Conservation (phyloP, 2,797 vertebrate genomes). For the Botia kubotai region DNA sequence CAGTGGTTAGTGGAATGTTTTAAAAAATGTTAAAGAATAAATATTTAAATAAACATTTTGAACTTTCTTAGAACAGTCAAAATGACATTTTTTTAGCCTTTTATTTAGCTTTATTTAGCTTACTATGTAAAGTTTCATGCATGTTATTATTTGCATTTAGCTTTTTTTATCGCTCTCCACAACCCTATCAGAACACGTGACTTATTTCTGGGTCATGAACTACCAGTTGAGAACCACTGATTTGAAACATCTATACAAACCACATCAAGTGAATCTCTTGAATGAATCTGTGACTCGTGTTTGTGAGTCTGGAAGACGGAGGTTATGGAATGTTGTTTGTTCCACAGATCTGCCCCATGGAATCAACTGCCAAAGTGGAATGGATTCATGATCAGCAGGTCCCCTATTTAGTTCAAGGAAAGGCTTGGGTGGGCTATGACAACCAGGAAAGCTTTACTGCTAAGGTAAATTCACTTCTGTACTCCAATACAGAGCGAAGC, state of each 20-base stretch:
- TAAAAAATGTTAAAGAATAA: no score
- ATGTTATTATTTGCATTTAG: background rate
- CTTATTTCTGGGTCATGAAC: no score
- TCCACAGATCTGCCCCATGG: conserved; percentile 73
- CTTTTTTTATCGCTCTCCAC: no score
- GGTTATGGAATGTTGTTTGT: conserved; percentile 2
- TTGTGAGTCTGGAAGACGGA: background rate
- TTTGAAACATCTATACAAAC: background rate
- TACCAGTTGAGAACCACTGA: background rate
- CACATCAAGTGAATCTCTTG: background rate
- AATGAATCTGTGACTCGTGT: background rate
- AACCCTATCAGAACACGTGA: no score
- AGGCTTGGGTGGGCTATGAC: conserved; percentile 79
- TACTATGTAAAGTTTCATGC: background rate
- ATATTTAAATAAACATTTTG: no score
- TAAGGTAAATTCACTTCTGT: conserved; percentile 70
- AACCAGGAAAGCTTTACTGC: conserved; percentile 68
- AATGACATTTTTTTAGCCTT: no score
- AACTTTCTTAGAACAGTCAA: no score
- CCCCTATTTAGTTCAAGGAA: conserved; percentile 73
- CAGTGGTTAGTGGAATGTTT: no score
- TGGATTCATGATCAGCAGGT: conserved; percentile 78
- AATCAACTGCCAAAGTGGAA: conserved; percentile 13
- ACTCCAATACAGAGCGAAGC: background rate
- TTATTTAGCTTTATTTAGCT: no score